Conservation (phyloP, 2,797 vertebrate species). For the Helicolenus hilgendorfi region DNA sequence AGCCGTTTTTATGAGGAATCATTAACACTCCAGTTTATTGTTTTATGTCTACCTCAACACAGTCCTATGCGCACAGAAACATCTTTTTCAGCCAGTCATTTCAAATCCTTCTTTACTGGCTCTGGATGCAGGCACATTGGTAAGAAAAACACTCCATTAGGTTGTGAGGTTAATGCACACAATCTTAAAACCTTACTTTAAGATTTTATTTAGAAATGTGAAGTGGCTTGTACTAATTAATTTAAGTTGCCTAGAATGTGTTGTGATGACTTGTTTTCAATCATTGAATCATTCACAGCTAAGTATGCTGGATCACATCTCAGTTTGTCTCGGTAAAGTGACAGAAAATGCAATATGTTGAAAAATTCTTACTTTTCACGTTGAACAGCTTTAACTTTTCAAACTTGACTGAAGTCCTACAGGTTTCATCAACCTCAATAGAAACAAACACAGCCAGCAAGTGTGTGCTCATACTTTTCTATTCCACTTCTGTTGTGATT, state of each 20-base stretch:
- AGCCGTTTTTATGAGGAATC: not conserved
- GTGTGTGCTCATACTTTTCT: not conserved
- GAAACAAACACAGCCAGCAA: not conserved
- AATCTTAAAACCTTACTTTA: not conserved
- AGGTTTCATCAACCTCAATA: not conserved
- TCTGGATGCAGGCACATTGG: not conserved
- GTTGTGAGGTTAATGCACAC: not conserved
- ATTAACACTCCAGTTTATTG: conserved; percentile 25
- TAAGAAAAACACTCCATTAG: not conserved
- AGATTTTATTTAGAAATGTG: conserved; percentile 13
- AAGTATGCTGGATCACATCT: not conserved
- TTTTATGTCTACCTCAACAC: conserved; percentile 69
- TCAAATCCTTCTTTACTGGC: not conserved
- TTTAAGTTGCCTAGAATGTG: not conserved
- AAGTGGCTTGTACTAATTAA: not conserved
- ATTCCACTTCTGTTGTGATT: not conserved
- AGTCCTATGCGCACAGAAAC: not conserved
- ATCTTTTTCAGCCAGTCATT: not conserved
- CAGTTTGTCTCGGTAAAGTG: not conserved
- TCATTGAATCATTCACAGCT: not conserved
- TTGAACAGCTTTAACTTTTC: not conserved
- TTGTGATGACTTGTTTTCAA: not conserved
- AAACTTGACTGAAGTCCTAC: not conserved
- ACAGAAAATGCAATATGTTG: not conserved
- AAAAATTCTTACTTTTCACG: not conserved